Conservation (phyloP, 1,140 invertebrate genomes). For the Heliconius himera region DNA sequence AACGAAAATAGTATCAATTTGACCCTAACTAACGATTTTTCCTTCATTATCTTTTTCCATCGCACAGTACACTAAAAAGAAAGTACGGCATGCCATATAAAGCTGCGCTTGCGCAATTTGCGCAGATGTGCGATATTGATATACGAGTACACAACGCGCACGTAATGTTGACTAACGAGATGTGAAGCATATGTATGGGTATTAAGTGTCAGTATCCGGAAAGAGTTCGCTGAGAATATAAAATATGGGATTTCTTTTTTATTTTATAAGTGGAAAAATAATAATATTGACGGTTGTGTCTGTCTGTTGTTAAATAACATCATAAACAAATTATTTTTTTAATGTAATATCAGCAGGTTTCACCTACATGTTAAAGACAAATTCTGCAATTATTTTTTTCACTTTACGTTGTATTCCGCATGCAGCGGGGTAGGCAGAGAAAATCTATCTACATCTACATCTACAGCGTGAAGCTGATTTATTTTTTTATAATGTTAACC, state of each 20-base stretch:
- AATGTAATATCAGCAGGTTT: no score
- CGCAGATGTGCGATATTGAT: conserved; percentile 28
- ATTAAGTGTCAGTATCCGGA: conserved; percentile 7
- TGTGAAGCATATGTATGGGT: conserved; percentile 24
- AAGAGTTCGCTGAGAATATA: background rate
- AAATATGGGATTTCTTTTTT: background rate
- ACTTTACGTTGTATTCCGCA: no score
- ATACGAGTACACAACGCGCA: conserved; percentile 13
- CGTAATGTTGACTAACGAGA: conserved; percentile 26
- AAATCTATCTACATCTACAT: no score
- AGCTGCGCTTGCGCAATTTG: conserved; percentile 24
- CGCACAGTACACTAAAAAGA: background rate
- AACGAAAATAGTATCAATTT: background rate
- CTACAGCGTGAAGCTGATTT: no score
- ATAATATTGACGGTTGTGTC: background rate
- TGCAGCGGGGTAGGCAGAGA: no score
- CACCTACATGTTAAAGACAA: no score
- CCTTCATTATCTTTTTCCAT: background rate
- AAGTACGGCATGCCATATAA: background rate
- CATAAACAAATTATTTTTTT: no score
- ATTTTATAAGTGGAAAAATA: background rate
- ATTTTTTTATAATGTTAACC: no score
- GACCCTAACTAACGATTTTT: background rate
- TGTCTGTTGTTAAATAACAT: no score
- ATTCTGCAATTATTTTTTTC: no score